phyloP scores from a whole-genome alignment of 2,797 vertebrate genomes.

The Cottoperca gobio region DNA sequence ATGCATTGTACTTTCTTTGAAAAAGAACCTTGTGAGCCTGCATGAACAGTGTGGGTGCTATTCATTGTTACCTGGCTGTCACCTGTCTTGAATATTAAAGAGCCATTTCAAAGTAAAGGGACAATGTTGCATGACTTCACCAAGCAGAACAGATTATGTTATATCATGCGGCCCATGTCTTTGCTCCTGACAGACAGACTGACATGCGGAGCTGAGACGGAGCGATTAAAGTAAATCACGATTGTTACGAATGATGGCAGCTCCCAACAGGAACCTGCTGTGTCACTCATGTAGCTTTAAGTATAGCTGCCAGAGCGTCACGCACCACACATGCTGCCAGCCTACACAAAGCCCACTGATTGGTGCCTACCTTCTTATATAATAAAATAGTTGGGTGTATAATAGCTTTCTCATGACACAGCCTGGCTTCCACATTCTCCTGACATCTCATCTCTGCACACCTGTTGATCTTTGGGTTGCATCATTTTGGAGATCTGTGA shows the following conservation, averaged over 20 bases:
- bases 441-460: conserved; percentile 6
- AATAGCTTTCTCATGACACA: conserved; percentile 26
- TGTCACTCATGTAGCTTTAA: conserved; percentile 60
- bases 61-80: conserved; percentile 8
- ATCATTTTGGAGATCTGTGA: not conserved
- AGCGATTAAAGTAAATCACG: conserved; percentile 67
- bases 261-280: conserved; percentile 59
- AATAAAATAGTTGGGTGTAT: conserved; percentile 32
- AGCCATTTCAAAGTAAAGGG: conserved; percentile 20
- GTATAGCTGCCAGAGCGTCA: conserved; percentile 27
- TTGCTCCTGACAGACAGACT: conserved; percentile 50
- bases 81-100: conserved; percentile 15
- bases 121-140: conserved; percentile 47
- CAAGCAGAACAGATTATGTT: conserved; percentile 43
- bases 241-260: conserved; percentile 70
- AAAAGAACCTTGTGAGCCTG: not conserved
- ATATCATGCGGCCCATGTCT: conserved; percentile 33
- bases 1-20: too few species aligned
- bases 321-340: conserved; percentile 49
- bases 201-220: conserved; percentile 49
- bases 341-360: conserved; percentile 61
- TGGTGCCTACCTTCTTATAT: conserved; percentile 48
- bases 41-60: not conserved
- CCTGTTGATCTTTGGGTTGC: not conserved
- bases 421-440: conserved; percentile 10